A percentile compares a stretch with the other conserved stretches of the same genome.
phyloP scores from a whole-genome alignment of 2,113 vertebrate genomes.

The Cervus canadensis region DNA sequence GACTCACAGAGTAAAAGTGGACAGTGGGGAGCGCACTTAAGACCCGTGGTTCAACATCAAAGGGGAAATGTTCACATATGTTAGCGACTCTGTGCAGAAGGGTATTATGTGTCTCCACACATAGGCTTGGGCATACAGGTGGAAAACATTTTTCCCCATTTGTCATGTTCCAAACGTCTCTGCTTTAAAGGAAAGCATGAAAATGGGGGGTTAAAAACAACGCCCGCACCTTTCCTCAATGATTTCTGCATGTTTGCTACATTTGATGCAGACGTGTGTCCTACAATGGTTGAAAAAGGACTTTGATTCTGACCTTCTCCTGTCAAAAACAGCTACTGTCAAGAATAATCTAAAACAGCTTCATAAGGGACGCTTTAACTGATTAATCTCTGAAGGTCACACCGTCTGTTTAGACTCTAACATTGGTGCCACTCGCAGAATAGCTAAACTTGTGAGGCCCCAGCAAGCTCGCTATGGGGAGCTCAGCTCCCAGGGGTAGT shows the following conservation, averaged over 20 bases:
- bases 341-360: conserved; percentile 89
- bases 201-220: conserved; percentile 75
- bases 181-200: conserved; percentile 71
- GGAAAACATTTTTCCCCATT: conserved; percentile 75
- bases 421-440: conserved; percentile 83
- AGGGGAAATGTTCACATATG: conserved; percentile 70
- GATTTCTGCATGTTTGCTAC: conserved; percentile 81
- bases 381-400: conserved; percentile 89
- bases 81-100: conserved; percentile 48
- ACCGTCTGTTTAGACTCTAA: conserved; percentile 85
- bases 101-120: conserved; percentile 66
- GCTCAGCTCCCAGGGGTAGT: conserved; percentile 79
- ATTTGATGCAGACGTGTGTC: conserved; percentile 84
- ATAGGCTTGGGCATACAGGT: conserved; percentile 69
- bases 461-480: conserved; percentile 78
- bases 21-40: conserved; percentile 62
- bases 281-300: conserved; percentile 84
- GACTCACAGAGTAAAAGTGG: conserved; percentile 67
- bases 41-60: conserved; percentile 69
- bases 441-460: conserved; percentile 83
- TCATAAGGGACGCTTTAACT: conserved; percentile 86
- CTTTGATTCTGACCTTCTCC: conserved; percentile 89
- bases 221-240: conserved; percentile 72
- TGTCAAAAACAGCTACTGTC: conserved; percentile 88
- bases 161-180: conserved; percentile 68